phyloP scores from a whole-genome alignment of 2,113 vertebrate genomes.

The Chelonoidis abingdonii region DNA sequence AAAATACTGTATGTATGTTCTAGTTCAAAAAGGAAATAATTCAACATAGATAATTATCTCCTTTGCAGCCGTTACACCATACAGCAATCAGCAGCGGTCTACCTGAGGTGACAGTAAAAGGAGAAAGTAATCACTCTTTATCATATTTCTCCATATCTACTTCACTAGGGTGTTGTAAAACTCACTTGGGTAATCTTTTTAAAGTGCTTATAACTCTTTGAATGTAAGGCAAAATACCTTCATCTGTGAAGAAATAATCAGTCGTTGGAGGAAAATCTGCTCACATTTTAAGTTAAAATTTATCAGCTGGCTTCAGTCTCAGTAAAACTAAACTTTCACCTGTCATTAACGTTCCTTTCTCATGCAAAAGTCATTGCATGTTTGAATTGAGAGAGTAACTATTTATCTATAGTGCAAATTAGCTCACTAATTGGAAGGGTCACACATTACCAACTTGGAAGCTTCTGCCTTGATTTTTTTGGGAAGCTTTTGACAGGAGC shows the following conservation, averaged over 20 bases:
- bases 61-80: not conserved
- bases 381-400: not conserved
- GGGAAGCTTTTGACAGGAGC: not conserved
- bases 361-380: not conserved
- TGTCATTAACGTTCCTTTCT: not conserved
- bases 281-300: not conserved
- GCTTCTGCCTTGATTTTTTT: not conserved
- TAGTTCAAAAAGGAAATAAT: not conserved
- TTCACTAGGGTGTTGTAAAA: fast-evolving
- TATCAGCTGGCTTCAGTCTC: not conserved
- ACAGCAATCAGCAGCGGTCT: not conserved
- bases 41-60: not conserved
- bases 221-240: not conserved
- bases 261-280: not conserved
- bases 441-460: not conserved
- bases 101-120: not conserved
- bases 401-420: not conserved
- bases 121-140: not conserved
- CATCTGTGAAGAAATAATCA: not conserved
- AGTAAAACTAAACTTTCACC: not conserved
- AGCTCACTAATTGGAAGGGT: not conserved
- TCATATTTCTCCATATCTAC: not conserved
- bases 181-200: not conserved
- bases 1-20: not conserved
- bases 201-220: not conserved